phyloP scores from a whole-genome alignment of 2,797 vertebrate species.

The Coregonus sp. region DNA sequence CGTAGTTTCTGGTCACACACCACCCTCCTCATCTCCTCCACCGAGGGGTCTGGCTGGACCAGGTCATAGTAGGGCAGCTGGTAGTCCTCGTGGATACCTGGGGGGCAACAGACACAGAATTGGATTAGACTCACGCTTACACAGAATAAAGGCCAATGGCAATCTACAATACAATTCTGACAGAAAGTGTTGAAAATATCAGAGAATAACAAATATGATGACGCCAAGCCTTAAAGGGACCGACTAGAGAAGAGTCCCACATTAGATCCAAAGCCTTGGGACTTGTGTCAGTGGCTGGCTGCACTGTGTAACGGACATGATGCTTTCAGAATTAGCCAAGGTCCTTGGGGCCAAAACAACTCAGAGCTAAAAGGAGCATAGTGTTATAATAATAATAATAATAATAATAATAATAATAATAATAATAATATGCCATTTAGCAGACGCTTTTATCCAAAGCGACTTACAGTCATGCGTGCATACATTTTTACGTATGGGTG shows the following conservation, averaged over 20 bases:
- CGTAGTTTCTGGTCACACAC: conserved; percentile 88
- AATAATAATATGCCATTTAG: too few relatives aligned
- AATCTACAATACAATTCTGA: neutral
- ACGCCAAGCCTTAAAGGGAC: neutral
- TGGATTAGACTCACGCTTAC: neutral
- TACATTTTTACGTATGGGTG: too few relatives aligned
- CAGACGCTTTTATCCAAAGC: too few relatives aligned
- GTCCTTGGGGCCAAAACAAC: neutral
- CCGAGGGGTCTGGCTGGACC: conserved; percentile 86
- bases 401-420: too few relatives aligned
- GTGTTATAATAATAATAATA: neutral
- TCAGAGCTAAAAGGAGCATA: neutral
- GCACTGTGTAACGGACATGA: neutral
- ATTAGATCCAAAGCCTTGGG: neutral
- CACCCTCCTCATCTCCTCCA: conserved; percentile 89
- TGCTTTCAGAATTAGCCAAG: neutral
- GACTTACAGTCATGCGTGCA: too few relatives aligned
- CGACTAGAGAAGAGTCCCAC: neutral
- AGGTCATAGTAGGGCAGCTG: conserved; percentile 87
- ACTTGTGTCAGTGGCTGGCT: neutral
- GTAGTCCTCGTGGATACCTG: conserved; percentile 88
- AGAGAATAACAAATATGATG: neutral
- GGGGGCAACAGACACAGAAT: neutral
- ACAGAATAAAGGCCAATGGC: neutral
- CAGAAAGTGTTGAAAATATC: neutral